Base-by-base conservation (phyloP, 2,113 vertebrate genomes). In the Xiphias gladius region DNA sequence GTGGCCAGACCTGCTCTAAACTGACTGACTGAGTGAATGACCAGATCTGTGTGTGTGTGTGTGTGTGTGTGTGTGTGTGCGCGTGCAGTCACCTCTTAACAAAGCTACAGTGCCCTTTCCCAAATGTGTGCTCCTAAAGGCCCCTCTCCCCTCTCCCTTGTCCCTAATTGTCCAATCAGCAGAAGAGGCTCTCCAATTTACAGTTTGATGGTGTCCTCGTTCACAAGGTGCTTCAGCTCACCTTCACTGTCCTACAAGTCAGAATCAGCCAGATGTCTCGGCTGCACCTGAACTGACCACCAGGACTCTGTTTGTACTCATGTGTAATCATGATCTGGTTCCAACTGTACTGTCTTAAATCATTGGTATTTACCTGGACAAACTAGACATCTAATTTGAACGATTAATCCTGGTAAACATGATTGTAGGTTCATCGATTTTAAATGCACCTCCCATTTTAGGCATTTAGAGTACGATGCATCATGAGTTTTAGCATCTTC, bases 101-200 rank as follows among this genome's bases (percentile, higher is more conserved):
- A n/a, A 30, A n/a, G 7, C 8, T 54, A 13, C 37, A 68, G 58
- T 46, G 41, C 59, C 37, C 22, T 70, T 76, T 7, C 32, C 26
- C 43, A 64, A 65, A 11, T 54, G 59, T 55, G 26, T 48, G 67
- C 37, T 70, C 48, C 26, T 52, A 20, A 30, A 48, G 8, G 11
- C 58, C 24, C 48, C 70, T 41, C 20, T 8, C 22, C 54, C 3
- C 76, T 48, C 48, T 66, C 11, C 13, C 11, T 46, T 65, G 64
- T 55, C 65, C 24, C 30, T 89, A 93, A 88, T 92, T 91, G 91
- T 90, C 89, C 80, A 93, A 94, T 95, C 88, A 95, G 74, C 64
- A 28, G 66, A 91, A 92, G 88, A 89, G 91, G 67, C 82, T 91
- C 84, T 89, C 57, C 89, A 94, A 93, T 94, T n/a, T 91, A 93